Evolutionary conservation across 53 echinoderm and acorn worm species (phyloP), one percentile per base, ranked within the genome.

Genomic region (Patiria pectinifera): DNA sequence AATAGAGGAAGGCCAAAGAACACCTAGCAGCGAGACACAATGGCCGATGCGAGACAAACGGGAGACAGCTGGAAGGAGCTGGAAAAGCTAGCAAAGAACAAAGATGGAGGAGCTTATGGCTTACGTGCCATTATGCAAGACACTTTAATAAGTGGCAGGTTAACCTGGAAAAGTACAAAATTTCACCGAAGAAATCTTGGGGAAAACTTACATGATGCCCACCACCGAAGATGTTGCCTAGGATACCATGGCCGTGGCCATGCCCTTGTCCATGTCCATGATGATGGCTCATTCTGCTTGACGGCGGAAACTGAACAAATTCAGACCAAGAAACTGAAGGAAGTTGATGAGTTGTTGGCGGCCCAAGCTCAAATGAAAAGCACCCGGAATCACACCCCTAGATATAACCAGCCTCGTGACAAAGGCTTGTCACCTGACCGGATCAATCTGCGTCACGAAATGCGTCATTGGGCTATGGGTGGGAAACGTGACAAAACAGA

Each of bases 221-320:
- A 15, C 80, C 80, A 14, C 80, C 80, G 80, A 79, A 79, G 80
- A 79, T 79, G 47, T 14, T 4, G 3, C 80, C 80, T 11, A 79
- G 46, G 19, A 79, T 45, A 4, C 80, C 80, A 19, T 79, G 80
- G 46, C 80, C 80, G 47, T 47, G 48, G 10, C 80, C 80, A 4
- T 79, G 80, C 10, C 80, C 80, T 43, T 35, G 35, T 35, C 35
- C 35, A 35, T 78, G 78, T 45, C 48, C 80, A 8, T 79, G 45
- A 45, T 79, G 80, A 25, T 79, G 80, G 45, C 80, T 79, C 80
- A 79, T 79, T 11, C 10, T 79, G 47, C 13, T 15, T 79, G 66
- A 66, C 15, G 66, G 15, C 10, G 69, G 69, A 15, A 69, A 21
- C 15, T 15, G 21, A 69, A 18, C 69, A 15, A 21, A 69, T 4